Base-by-base conservation (phyloP, 2,888 invertebrate species). In the Cerceris rybyensis region DNA sequence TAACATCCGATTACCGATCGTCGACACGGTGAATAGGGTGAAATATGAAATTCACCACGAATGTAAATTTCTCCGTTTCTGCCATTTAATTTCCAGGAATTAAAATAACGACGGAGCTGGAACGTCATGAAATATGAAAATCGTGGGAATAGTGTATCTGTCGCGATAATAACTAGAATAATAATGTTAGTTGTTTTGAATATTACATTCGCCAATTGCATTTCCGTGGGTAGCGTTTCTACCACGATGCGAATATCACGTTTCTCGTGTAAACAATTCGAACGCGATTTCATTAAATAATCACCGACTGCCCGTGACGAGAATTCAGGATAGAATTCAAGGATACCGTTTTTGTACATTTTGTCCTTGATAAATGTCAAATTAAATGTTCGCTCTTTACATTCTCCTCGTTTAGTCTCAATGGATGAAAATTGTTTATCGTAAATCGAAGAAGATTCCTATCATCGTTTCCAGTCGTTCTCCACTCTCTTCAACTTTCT, bases 391-490 rank as follows among this genome's bases (percentile, higher is more conserved):
- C 71, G 69, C 80, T 74, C 80, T 67, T 70, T 55, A 43, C 7
- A 57, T 4, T 28, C 28, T 28, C 28, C 28, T 28, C 28, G 1
- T 4, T 28, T 28, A 28, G 2, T 28, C 28, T 54, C 42, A 54
- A 13, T 28, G 49, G 71, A 77, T 58, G 71, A 80, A 87, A 87
- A 87, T 87, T 84, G 82, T 85, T 86, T 85, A 74, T 75, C 75
- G 41, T 43, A 65, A 58, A 52, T 59, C 41, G n/a, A 52, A 39
- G 63, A 13, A 41, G 39, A 59, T 58, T 28, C 28, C 28, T 28
- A 28, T 28, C 28, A 28, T 28, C 28, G 43, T 39, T 68, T 46
- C 58, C 14, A 49, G n/a, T 49, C 14, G 7, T 43, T 8, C 39
- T 9, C 52, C 60, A 6, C 1, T 8, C 11, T 52, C n/a, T 4